Base-by-base conservation (phyloP, 2,113 vertebrate genomes). In the Nothoprocta pentlandii region DNA sequence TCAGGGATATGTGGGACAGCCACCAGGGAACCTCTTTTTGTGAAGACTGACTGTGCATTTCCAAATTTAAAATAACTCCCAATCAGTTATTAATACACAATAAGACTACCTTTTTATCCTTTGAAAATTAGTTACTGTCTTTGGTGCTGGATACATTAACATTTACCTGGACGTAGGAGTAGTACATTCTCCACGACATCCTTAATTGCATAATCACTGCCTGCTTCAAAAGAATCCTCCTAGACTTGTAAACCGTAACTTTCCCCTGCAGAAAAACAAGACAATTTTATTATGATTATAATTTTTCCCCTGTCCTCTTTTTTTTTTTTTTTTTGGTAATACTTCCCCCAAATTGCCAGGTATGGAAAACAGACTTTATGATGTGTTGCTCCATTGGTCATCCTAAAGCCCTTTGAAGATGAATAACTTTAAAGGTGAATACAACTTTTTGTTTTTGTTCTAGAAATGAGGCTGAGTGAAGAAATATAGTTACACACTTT, bases 281-380 rank as follows among this genome's bases (percentile, higher is more conserved):
- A 19, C 68, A 71, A 36, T 71, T 53, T 23, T 71, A 64, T 58
- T 58, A 58, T 58, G 32, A 23, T 63, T 12, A 20, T n/a, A 77
- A n/a, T 2, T 0, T 63, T 0, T 58, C 10, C 4, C 19, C 10
- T 25, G 19, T 16, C 47, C 47, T 8, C 20, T 19, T 47, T 47
- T 47, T 47, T 47, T 47, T 47, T 12, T 19, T 42, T 59, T 32
- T 21, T 59, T 64, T 25, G 1, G 46, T 64, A 10, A 30, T 0
- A 13, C 63, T 87, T 84, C 11, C 70, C 44, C n/a, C 5, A 1
- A 10, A 36, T 90, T 85, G 13, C 16, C 28, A 46, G 20, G 10
- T 30, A 47, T n/a, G 15, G 28, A 88, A 80, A 69, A 10, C 8
- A 67, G 16, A 51, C 9, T 51, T 32, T 67, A 41, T 3, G 30